Conservation (phyloP, 2,113 vertebrate species). For the Uropsilus gracilis region DNA sequence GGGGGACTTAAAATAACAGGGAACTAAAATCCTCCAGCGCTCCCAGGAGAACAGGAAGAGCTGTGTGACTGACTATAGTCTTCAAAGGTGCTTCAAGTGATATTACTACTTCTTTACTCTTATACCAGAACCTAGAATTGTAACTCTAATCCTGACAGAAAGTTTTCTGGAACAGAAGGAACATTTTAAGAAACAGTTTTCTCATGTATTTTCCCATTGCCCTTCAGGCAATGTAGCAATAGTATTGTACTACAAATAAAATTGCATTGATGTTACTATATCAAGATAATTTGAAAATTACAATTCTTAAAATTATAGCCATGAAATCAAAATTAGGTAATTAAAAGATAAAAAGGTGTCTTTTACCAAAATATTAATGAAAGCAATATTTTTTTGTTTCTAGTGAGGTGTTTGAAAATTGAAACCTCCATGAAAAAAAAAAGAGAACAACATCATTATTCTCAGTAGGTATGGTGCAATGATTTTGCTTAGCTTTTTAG, state of each 20-base stretch:
- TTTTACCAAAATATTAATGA: slow-evolving; percentile 3
- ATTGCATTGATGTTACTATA: neutral
- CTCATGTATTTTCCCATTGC: neutral
- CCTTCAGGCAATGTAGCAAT: neutral
- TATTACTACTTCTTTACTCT: neutral
- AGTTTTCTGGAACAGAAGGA: neutral
- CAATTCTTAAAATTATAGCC: neutral
- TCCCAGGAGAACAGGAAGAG: neutral
- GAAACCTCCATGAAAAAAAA: neutral
- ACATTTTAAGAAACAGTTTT: neutral
- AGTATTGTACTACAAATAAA: neutral
- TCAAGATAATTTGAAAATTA: slow-evolving; percentile 13
- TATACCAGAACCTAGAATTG: neutral
- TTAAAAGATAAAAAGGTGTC: neutral
- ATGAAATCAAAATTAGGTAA: neutral
- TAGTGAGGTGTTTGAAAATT: neutral
- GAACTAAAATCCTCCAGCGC: neutral
- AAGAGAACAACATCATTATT: neutral
- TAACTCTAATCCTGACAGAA: slow-evolving; percentile 16
- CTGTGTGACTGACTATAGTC: neutral
- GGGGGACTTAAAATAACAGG: neutral
- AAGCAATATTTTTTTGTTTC: neutral
- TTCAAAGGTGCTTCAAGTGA: neutral
- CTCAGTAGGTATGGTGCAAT: neutral
- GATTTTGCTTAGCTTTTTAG: neutral